Base-by-base conservation (phyloP, 2,113 vertebrate genomes). In the Barbus barbus region DNA sequence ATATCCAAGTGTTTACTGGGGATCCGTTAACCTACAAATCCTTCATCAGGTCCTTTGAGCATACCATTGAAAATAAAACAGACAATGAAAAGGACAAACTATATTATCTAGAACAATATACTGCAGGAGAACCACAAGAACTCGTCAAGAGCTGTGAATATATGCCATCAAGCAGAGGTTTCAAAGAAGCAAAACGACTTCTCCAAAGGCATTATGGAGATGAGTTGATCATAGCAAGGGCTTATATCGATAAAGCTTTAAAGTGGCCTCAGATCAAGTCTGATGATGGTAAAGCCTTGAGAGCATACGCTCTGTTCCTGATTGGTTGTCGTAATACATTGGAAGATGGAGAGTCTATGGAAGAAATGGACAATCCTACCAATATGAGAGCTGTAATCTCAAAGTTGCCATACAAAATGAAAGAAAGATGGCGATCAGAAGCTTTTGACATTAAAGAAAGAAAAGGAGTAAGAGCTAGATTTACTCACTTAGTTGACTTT, bases 331-430 rank as follows among this genome's bases (percentile, higher is more conserved):
- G 8, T 2, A n/a, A 58, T 9, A 58, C 56, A n/a, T 3, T 58
- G 71, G n/a, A 83, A 1, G 84, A 79, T 28, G 26, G 81, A 0
- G 81, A 86, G 13, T 87, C 44, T 3, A 79, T 84, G 36, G 84
- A 89, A 0, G 86, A 87, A 26, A 84, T 86, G 82, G 74, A 89
- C 16, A 86, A 58, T 58, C 53, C 53, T 58, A 58, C 53, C 2
- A n/a, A 58, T 58, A 58, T 58, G 9, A 58, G 22, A 84, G 31
- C 20, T n/a, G 18, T 73, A 20, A 7, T 73, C 3, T 60, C 71
- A 33, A 83, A 83, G 53, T 16, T 83, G 12, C 71, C 71, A 26
- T 75, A 83, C 53, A 83, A 83, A 44, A 28, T 83, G n/a, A 73
- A 44, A 18, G 82, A 75, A 46, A 67, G 16, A n/a, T n/a, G n/a